Base-by-base conservation (phyloP, 2,113 vertebrate genomes). In the Camarhynchus parvulus region DNA sequence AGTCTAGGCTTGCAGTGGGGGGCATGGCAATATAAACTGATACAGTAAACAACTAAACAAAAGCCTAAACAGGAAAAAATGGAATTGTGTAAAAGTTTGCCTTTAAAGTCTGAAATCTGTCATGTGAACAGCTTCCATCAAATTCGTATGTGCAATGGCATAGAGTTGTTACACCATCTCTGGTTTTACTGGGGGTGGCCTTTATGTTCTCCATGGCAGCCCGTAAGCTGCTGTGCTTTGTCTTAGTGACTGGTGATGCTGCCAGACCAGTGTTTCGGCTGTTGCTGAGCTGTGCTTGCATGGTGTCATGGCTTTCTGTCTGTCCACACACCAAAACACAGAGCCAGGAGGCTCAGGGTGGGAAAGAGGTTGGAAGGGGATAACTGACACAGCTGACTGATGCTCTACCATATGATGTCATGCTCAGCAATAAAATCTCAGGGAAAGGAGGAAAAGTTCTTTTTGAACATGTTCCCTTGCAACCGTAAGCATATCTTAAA, bases 311-410 rank as follows among this genome's bases (percentile, higher is more conserved):
- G 5, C 30, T 83, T 69, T 76, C 53, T 75, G 20, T 39, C 39
- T 52, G 20, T 35, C 17, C 41, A 31, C 22, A 10, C 10, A 0
- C n/a, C 35, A 62, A 69, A 83, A 47, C 24, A 22, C 1, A 0
- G 14, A 69, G 47, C 41, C 47, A 47, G 17, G 53, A 49, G 21
- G n/a, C 39, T 39, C 53, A 53, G 41, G 8, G 24, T 53, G 16
- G 5, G 33, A 37, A 41, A 41, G 69, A 75, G 46, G 6, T 22
- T 41, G 41, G 17, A 31, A 41, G 41, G 30, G 6, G 20, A 4
- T 53, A 27, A 23, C 6, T 0, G 0, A 39, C 39, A 33, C 19
- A 55, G 39, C 27, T 79, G 46, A 66, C 39, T 49, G 17, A 6
- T 53, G 15, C 24, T 63, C 42, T 72, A 15, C 14, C 21, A 2